Conservation (phyloP, 2,888 invertebrate genomes). For the Mamestra brassicae region DNA sequence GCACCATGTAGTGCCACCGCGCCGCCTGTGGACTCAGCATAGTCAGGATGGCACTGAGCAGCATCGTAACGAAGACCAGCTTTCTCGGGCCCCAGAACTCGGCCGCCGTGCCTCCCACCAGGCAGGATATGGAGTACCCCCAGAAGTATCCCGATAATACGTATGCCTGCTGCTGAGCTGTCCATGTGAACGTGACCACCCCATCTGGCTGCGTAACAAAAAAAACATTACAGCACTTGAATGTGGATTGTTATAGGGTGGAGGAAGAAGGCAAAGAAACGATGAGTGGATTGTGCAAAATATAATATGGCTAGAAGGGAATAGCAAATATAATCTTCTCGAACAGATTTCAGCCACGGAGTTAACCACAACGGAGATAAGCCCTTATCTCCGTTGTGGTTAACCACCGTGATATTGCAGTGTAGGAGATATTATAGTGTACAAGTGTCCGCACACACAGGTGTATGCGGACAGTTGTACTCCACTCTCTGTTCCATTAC, state of each 20-base stretch:
- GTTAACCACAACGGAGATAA: neutral
- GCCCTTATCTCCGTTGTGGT: neutral
- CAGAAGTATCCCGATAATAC: slow-evolving; percentile 91
- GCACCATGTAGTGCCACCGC: slow-evolving; percentile 89
- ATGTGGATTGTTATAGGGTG: neutral
- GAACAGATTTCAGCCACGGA: too few species aligned
- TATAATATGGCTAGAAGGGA: neutral
- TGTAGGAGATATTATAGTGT: too few species aligned
- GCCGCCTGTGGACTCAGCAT: slow-evolving; percentile 92
- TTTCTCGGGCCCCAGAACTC: slow-evolving; percentile 92
- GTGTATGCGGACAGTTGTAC: too few species aligned
- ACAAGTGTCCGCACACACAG: too few species aligned
- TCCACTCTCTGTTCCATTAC: too few species aligned
- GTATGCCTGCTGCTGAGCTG: slow-evolving; percentile 91
- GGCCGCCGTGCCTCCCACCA: slow-evolving; percentile 92
- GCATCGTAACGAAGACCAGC: slow-evolving; percentile 90
- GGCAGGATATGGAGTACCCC: slow-evolving; percentile 92
- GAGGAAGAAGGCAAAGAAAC: neutral
- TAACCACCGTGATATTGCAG: too few species aligned
- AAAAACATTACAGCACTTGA: neutral
- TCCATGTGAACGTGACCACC: slow-evolving; percentile 90
- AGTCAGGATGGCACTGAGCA: slow-evolving; percentile 90
- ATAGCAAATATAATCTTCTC: too few species aligned
- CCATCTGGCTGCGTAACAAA: slow-evolving; percentile 80
- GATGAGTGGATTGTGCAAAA: neutral